Percentiles rank a stretch among this genome's conserved stretches.
These are phyloP conservation scores for Gymnodraco acuticeps DNA, from an alignment of 2,797 vertebrate species.

Conservation along the genomic window DNA sequence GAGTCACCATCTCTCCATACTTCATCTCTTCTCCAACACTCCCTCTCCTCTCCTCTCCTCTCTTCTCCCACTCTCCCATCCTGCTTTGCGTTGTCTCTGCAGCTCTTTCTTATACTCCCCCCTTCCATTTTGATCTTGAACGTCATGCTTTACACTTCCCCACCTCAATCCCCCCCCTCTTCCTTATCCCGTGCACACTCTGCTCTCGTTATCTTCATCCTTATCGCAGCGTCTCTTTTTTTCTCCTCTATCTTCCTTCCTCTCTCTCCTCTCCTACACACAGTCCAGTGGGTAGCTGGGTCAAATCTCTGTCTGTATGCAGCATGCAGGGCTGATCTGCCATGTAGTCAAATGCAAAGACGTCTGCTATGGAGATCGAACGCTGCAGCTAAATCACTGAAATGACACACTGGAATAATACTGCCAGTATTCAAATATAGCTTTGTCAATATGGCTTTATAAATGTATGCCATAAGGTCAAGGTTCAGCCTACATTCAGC, in stretches of 20 bases:
- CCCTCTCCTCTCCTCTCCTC: constrained; percentile 55
- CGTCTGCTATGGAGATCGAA: constrained; percentile 57
- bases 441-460: constrained; percentile 1
- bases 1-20: constrained; percentile 81
- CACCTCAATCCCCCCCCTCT: constrained; percentile 46
- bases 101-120: constrained; percentile 39
- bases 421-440: constrained; percentile 18
- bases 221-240: constrained; percentile 44
- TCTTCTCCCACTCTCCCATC: constrained; percentile 54
- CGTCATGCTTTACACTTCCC: constrained; percentile 50
- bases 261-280: constrained; percentile 68
- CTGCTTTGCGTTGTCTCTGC: constrained; percentile 56
- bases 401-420: constrained; percentile 45
- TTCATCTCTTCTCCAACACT: constrained; percentile 66
- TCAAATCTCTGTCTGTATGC: constrained; percentile 81
- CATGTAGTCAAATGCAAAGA: constrained; percentile 69
- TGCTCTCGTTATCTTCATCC: constrained; percentile 63
- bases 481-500: background rate
- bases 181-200: constrained; percentile 55
- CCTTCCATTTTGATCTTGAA: constrained; percentile 57
- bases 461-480: background rate
- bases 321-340: constrained; percentile 75
- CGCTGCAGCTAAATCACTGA: constrained; percentile 59
- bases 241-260: constrained; percentile 33
- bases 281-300: constrained; percentile 86